phyloP scores from a whole-genome alignment of 2,113 vertebrate genomes.

The Ammodytes marinus region DNA sequence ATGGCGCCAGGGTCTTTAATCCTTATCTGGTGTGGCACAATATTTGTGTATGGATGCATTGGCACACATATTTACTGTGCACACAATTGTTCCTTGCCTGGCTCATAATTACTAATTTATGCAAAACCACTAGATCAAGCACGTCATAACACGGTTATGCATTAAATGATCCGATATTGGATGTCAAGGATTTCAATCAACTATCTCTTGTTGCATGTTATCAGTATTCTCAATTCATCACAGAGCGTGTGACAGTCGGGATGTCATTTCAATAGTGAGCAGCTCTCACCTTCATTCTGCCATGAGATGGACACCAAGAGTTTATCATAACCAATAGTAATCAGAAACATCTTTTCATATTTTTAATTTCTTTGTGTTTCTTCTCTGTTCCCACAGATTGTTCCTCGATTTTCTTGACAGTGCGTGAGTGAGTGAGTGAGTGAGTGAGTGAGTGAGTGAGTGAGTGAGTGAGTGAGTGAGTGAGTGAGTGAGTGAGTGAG shows the following conservation, averaged over 20 bases:
- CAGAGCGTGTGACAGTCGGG: slow-evolving; percentile 37
- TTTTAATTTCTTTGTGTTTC: neutral
- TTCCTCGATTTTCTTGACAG: slow-evolving; percentile 23
- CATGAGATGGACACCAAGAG: slow-evolving; percentile 22
- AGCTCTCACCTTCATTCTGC: slow-evolving; percentile 50
- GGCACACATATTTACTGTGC: neutral
- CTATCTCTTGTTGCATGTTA: slow-evolving; percentile 30
- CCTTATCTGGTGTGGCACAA: slow-evolving; percentile 28
- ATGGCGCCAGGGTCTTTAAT: slow-evolving; percentile 22
- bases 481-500: neutral
- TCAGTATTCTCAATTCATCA: slow-evolving; percentile 38
- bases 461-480: neutral
- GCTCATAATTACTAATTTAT: slow-evolving; percentile 45
- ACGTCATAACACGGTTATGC: slow-evolving; percentile 15
- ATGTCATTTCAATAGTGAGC: slow-evolving; percentile 47
- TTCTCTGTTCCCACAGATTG: slow-evolving; percentile 22
- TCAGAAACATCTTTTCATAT: slow-evolving; percentile 24
- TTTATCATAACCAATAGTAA: slow-evolving; percentile 58
- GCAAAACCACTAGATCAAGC: neutral
- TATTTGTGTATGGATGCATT: slow-evolving; percentile 25
- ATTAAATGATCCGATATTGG: slow-evolving; percentile 44
- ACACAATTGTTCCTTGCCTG: slow-evolving; percentile 1
- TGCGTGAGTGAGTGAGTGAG: neutral
- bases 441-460: neutral
- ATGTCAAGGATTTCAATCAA: slow-evolving; percentile 43